Evolutionary conservation across 2,113 vertebrate species (phyloP).

Genomic region (Agelaius phoeniceus): DNA sequence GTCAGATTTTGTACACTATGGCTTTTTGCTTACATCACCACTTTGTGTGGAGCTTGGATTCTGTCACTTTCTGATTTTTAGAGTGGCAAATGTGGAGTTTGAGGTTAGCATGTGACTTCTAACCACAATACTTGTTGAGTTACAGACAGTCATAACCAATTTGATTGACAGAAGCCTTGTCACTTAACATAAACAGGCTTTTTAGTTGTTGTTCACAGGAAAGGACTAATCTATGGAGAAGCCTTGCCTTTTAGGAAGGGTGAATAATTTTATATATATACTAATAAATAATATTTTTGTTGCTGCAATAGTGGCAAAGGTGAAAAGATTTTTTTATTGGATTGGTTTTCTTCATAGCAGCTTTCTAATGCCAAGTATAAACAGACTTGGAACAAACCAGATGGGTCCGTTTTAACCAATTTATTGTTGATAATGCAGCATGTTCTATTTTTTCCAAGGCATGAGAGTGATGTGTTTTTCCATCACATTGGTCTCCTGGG

Average conservation of each 20-base stretch:
- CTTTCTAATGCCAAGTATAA: background rate
- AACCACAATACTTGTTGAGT: background rate
- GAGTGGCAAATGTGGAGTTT: background rate
- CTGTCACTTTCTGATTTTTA: background rate
- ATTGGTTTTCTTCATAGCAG: background rate
- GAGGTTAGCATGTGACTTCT: background rate
- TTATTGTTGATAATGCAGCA: background rate
- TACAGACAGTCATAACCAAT: background rate
- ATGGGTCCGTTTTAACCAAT: background rate
- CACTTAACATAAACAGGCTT: background rate
- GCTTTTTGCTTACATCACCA: background rate
- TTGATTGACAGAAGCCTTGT: background rate
- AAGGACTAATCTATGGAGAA: background rate
- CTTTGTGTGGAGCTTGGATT: background rate
- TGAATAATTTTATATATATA: background rate
- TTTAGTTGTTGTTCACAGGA: background rate
- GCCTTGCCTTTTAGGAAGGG: background rate
- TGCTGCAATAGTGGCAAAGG: background rate
- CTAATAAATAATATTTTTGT: background rate
- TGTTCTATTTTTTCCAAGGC: background rate
- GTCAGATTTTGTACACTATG: background rate
- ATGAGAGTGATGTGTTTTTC: background rate
- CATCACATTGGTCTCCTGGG: rapidly evolving
- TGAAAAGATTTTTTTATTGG: background rate
- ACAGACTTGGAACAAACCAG: background rate